Percentiles rank a stretch among this genome's conserved stretches.
Evolutionary conservation across 2,113 vertebrate genomes (phyloP).

Genomic region (Lagopus leucura): DNA sequence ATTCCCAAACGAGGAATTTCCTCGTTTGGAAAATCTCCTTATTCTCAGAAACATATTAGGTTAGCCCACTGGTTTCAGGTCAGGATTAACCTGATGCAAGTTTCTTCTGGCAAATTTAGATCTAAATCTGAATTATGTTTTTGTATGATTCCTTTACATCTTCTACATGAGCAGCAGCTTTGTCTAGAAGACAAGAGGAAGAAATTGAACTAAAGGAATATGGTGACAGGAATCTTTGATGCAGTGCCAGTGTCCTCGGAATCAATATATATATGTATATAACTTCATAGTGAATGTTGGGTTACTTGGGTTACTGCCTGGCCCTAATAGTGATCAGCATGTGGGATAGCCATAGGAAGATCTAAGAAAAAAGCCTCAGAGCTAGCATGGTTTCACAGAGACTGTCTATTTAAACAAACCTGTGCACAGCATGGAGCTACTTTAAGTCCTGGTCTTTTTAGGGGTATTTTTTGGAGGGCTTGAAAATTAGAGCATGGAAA

Average conservation of each 20-base stretch:
- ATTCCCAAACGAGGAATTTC: background rate
- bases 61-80: background rate
- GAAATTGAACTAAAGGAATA: background rate
- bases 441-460: background rate
- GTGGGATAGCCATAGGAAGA: background rate
- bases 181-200: background rate
- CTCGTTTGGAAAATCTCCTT: too few relatives aligned
- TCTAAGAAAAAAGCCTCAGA: background rate
- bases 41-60: background rate
- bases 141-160: background rate
- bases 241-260: background rate
- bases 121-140: background rate
- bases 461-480: background rate
- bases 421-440: background rate
- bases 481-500: background rate
- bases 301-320: background rate
- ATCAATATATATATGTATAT: background rate
- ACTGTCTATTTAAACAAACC: background rate
- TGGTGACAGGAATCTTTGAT: background rate
- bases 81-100: background rate
- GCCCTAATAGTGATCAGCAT: background rate
- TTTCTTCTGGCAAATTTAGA: background rate
- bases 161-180: background rate
- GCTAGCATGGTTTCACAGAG: background rate
- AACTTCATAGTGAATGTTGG: background rate